A percentile compares a stretch with the other conserved stretches of the same genome.
Conservation (phyloP, 2,797 vertebrate species). For the Coreius guichenoti region DNA sequence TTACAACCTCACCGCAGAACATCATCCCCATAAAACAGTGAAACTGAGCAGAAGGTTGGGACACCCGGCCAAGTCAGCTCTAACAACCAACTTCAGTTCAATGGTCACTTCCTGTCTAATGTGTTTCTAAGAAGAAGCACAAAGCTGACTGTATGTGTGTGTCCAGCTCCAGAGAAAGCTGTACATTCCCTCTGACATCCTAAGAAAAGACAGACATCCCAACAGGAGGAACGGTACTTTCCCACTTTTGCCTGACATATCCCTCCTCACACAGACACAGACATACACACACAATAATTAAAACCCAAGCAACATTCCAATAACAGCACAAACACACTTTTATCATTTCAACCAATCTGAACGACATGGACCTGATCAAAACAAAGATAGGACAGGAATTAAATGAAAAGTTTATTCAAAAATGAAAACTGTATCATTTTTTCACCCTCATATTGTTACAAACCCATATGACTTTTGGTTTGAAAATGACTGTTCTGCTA, state of each 20-base stretch:
- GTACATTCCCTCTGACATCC: slow-evolving; percentile 21
- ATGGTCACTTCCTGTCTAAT: slow-evolving; percentile 33
- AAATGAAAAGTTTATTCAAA: slow-evolving; percentile 1
- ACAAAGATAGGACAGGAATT: slow-evolving; percentile 35
- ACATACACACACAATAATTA: slow-evolving; percentile 20
- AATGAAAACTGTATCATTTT: background rate
- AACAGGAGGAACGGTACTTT: slow-evolving; percentile 27
- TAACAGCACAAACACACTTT: slow-evolving; percentile 29
- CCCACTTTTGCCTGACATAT: slow-evolving; percentile 10
- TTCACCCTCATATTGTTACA: background rate
- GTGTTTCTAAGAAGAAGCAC: slow-evolving; percentile 24
- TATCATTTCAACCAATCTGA: slow-evolving; percentile 22
- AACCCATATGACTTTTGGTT: background rate
- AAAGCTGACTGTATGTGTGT: slow-evolving; percentile 20
- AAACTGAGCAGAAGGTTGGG: slow-evolving; percentile 21
- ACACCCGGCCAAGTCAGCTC: background rate
- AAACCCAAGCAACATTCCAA: slow-evolving; percentile 22
- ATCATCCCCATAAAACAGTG: slow-evolving; percentile 7
- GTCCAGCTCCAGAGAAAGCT: slow-evolving; percentile 28
- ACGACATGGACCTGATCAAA: slow-evolving; percentile 38
- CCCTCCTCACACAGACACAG: slow-evolving; percentile 14
- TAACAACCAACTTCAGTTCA: slow-evolving; percentile 5
- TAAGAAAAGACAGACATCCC: slow-evolving; percentile 46
- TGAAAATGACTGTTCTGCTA: background rate
- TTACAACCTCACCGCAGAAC: slow-evolving; percentile 19